A percentile compares a stretch with the other conserved stretches of the same genome.
These are phyloP conservation scores for Chlorospingus semifuscus DNA, from an alignment of 2,797 vertebrate genomes.

Conservation along the genomic window DNA sequence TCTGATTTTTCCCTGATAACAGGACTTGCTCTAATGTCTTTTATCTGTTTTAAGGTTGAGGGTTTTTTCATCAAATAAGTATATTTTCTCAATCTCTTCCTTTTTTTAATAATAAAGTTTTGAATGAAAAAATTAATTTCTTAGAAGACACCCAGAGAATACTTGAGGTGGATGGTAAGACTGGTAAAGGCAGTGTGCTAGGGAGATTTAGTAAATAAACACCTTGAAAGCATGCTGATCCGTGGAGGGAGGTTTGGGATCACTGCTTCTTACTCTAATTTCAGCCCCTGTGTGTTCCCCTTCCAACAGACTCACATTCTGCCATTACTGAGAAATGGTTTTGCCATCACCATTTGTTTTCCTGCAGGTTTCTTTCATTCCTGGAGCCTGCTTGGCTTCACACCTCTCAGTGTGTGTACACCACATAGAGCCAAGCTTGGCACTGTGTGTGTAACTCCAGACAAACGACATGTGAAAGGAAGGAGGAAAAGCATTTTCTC, in stretches of 20 bases:
- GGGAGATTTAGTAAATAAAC: not conserved
- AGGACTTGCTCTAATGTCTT: not conserved
- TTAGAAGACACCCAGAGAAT: not conserved
- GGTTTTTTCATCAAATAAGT: not conserved
- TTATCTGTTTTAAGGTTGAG: not conserved
- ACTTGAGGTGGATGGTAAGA: not conserved
- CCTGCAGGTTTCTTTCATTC: constrained; percentile 69
- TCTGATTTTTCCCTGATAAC: not conserved
- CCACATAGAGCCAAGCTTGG: accelerated
- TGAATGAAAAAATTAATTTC: not conserved
- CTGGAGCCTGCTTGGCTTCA: constrained; percentile 74
- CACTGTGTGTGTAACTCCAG: accelerated
- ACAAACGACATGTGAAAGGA: accelerated
- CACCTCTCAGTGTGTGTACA: not conserved
- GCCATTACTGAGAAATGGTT: not conserved
- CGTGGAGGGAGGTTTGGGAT: not conserved
- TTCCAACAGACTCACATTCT: not conserved
- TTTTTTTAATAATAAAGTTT: not conserved
- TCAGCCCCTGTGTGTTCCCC: not conserved
- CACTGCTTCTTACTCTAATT: not conserved
- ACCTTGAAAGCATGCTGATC: not conserved
- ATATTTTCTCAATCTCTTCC: not conserved
- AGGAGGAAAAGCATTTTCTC: not conserved
- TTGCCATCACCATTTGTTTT: not conserved
- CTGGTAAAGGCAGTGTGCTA: not conserved